These are phyloP conservation scores for Galerucella nymphaeae DNA, from an alignment of 2,888 invertebrate species.

Conservation along the genomic window DNA sequence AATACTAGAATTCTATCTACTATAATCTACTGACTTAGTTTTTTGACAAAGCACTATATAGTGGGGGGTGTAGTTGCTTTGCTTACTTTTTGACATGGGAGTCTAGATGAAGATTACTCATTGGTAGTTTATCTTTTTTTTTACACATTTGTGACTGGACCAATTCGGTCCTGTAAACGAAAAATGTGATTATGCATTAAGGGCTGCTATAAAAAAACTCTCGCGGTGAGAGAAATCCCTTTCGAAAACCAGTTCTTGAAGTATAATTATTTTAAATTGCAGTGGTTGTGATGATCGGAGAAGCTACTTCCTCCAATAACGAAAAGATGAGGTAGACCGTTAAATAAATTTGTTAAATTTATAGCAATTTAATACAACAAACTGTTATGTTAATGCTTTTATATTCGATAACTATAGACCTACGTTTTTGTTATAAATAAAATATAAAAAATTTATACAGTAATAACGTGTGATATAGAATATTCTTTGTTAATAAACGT, in stretches of 20 bases:
- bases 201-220: no score
- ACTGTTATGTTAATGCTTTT: neutral
- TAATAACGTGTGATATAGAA: no score
- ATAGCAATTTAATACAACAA: neutral
- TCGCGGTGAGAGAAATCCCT: constrained; percentile 2
- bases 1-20: neutral
- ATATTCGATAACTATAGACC: no score
- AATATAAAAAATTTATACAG: neutral
- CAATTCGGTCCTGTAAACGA: neutral
- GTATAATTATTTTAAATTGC: constrained; percentile 6
- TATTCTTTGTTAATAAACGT: no score
- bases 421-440: neutral
- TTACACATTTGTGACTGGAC: neutral
- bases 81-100: no score
- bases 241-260: constrained; percentile 5
- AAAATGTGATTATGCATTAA: neutral
- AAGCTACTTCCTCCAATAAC: neutral
- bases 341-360: constrained; percentile 1
- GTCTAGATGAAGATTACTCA: no score
- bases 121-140: no score
- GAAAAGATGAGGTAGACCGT: neutral
- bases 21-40: no score
- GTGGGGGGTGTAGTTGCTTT: no score
- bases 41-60: no score
- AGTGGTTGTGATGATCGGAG: neutral